Evolutionary conservation across 1,140 invertebrate species (phyloP), one percentile per base, ranked within the genome.

Genomic region (Dreissena polymorpha): DNA sequence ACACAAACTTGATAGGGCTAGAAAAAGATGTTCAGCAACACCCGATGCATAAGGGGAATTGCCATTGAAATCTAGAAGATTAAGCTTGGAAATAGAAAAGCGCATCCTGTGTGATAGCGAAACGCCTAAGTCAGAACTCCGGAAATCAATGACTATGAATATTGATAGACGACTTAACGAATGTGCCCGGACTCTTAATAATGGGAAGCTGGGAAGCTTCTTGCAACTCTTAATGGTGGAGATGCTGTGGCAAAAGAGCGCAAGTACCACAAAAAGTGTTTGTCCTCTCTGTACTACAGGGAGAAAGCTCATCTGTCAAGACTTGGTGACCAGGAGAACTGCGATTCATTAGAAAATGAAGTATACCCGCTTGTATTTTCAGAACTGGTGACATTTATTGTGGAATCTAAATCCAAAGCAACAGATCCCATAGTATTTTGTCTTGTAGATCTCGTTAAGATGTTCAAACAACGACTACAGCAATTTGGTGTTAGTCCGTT

Each of bases 211-310:
- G n/a, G n/a, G n/a, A n/a, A n/a, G n/a, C n/a, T n/a, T n/a, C n/a
- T n/a, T n/a, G n/a, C n/a, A n/a, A n/a, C n/a, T n/a, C n/a, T n/a
- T n/a, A n/a, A n/a, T 84, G 55, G 16, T 23, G 64, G 84, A 27
- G 84, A 82, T 80, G 64, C 84, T 27, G 68, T 84, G n/a, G 84
- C 85, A 69, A 73, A 78, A 69, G 83, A 87, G 53, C 21, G 67
- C 12, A 85, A 85, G 39, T 87, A 85, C 70, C 80, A 85, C 27
- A 3, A 16, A 6, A 16, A 18, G 84, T 72, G n/a, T 55, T 29
- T 82, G 29, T 65, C 73, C 14, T 25, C 75, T 2, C 49, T 87
- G 10, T 85, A 74, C 18, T 83, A 74, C 21, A 80, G 39, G 27
- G 60, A 76, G 29, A 57, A 64, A 13, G 63, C 23, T 10, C 25